These are phyloP conservation scores for Coracopsis vasa DNA, from an alignment of 2,113 vertebrate genomes.

Conservation along the genomic window DNA sequence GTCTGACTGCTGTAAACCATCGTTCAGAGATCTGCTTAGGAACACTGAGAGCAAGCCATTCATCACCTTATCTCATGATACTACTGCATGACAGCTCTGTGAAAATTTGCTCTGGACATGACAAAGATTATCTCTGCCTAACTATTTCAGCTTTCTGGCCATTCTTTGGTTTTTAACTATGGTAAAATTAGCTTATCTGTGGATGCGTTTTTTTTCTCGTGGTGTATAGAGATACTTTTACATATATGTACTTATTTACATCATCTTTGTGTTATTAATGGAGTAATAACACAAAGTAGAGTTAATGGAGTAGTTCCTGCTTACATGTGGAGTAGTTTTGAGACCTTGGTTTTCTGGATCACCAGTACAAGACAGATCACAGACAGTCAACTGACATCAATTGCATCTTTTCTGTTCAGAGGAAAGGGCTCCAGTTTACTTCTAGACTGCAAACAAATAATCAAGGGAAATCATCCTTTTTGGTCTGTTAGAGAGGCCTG, in stretches of 20 bases:
- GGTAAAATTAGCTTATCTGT: background rate
- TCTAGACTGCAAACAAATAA: background rate
- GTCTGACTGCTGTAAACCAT: background rate
- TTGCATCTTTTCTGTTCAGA: background rate
- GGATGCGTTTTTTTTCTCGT: background rate
- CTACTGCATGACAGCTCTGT: background rate
- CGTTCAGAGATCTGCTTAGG: rapidly evolving
- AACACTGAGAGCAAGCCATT: background rate
- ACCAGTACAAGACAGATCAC: background rate
- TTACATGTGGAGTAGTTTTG: background rate
- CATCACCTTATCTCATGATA: background rate
- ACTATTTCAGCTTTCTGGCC: background rate
- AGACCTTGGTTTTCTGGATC: background rate
- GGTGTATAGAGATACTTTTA: background rate
- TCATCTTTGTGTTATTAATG: background rate
- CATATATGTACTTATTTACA: background rate
- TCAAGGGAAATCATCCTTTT: background rate
- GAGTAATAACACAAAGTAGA: background rate
- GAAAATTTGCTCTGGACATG: background rate
- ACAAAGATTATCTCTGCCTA: background rate
- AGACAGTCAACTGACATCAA: background rate
- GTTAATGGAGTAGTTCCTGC: background rate
- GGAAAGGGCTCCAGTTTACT: background rate
- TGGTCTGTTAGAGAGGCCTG: background rate
- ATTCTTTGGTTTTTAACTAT: background rate